Evolutionary conservation across 2,113 vertebrate genomes (phyloP).

Genomic region (Aramus guarauna): DNA sequence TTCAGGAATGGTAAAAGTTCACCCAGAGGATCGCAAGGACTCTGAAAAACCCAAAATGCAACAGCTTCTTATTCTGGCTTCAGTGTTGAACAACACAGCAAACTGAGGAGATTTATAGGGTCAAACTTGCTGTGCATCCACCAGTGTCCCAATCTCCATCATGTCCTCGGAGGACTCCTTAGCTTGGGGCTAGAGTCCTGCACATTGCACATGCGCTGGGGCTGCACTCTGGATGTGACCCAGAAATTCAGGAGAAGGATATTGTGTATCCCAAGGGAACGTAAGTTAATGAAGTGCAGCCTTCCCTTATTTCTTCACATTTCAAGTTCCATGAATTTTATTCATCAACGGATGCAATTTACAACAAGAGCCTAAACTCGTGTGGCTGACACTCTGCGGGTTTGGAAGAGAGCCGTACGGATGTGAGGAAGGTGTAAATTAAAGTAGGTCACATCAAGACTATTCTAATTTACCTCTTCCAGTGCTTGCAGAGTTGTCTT

Average conservation of each 20-base stretch:
- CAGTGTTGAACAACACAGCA: neutral
- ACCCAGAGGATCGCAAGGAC: neutral
- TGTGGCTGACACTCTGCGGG: neutral
- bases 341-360: neutral
- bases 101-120: neutral
- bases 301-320: neutral
- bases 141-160: fast-evolving
- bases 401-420: neutral
- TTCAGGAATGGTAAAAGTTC: neutral
- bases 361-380: neutral
- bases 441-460: neutral
- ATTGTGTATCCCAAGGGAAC: neutral
- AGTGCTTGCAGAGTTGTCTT: neutral
- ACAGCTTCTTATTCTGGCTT: neutral
- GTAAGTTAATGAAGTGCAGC: neutral
- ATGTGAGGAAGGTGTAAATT: constrained; percentile 3
- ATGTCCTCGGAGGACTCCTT: neutral
- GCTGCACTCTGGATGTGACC: neutral
- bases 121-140: neutral
- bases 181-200: neutral
- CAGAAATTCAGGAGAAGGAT: neutral
- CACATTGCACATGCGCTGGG: neutral
- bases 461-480: neutral
- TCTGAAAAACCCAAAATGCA: neutral
- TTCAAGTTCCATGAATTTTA: neutral